A percentile compares a stretch with the other conserved stretches of the same genome.
Conservation (phyloP, 2,888 invertebrate species). For the Drosophila longiperda region DNA sequence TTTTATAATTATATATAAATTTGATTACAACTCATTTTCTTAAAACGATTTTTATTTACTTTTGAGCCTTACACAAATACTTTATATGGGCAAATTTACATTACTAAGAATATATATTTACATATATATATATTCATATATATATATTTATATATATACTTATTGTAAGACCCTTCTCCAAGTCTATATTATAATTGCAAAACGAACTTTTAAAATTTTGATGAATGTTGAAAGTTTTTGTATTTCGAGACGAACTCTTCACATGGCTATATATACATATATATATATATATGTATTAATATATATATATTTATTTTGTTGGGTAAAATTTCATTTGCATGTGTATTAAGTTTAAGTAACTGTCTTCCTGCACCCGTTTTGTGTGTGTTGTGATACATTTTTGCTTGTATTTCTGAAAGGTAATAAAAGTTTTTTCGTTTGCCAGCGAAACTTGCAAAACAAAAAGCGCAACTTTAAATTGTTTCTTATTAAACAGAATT, state of each 20-base stretch:
- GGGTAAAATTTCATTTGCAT: conserved; percentile 15
- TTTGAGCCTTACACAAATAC: not conserved
- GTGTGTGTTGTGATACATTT: conserved; percentile 19
- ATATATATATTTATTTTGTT: not conserved
- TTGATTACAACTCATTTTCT: not conserved
- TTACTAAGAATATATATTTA: not conserved
- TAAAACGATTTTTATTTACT: not conserved
- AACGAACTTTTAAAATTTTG: conserved; percentile 13
- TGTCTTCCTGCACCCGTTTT: conserved; percentile 18
- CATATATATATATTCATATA: not conserved
- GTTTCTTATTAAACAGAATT: conserved; percentile 64
- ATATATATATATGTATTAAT: not conserved
- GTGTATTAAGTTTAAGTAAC: conserved; percentile 31
- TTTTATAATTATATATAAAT: not conserved
- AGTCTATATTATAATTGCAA: not conserved
- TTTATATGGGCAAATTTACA: not conserved
- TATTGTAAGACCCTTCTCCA: not conserved
- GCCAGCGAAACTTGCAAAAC: conserved; percentile 28
- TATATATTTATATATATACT: not conserved
- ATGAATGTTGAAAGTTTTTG: conserved; percentile 16
- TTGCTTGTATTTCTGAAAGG: conserved; percentile 54
- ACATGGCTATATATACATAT: not conserved
- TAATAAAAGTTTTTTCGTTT: conserved; percentile 70
- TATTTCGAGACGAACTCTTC: conserved; percentile 2
- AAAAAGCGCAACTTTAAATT: conserved; percentile 52